phyloP scores from a whole-genome alignment of 2,888 invertebrate species.

The Cryptophagus acutangulus region DNA sequence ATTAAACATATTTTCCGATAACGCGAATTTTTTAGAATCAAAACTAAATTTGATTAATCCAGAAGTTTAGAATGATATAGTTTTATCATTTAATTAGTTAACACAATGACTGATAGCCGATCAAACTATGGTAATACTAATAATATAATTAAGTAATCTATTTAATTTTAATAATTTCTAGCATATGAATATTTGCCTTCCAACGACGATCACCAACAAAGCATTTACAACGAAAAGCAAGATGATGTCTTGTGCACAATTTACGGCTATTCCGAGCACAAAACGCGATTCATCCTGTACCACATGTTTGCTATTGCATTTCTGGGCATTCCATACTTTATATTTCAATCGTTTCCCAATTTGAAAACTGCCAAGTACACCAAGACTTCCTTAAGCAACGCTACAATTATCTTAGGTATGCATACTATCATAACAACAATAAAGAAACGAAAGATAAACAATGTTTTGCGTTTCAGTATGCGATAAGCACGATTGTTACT shows the following conservation, averaged over 20 bases:
- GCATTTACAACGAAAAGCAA: slow-evolving; percentile 27
- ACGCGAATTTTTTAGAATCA: too few relatives aligned
- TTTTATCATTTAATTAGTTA: too few relatives aligned
- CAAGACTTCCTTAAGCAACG: slow-evolving; percentile 54
- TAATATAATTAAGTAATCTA: too few relatives aligned
- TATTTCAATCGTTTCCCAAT: slow-evolving; percentile 55
- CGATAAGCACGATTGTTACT: slow-evolving; percentile 49
- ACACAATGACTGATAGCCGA: too few relatives aligned
- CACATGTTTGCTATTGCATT: slow-evolving; percentile 51
- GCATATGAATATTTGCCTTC: too few relatives aligned
- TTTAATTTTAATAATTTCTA: too few relatives aligned
- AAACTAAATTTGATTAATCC: too few relatives aligned
- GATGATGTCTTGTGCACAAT: slow-evolving; percentile 48
- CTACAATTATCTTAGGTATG: slow-evolving; percentile 55
- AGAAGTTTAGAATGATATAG: too few relatives aligned
- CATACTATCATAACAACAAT: not conserved
- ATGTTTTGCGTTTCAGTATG: slow-evolving; percentile 43
- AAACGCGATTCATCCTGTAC: slow-evolving; percentile 49
- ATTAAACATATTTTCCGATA: too few relatives aligned
- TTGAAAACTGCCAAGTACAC: slow-evolving; percentile 52
- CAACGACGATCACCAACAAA: not conserved
- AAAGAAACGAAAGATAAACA: slow-evolving; percentile 1
- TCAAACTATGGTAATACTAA: too few relatives aligned
- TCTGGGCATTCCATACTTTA: slow-evolving; percentile 56
- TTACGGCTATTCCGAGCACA: slow-evolving; percentile 52